A percentile compares a stretch with the other conserved stretches of the same genome.
Evolutionary conservation across 1,140 invertebrate genomes (phyloP).

Genomic region (Drosophila leontia): DNA sequence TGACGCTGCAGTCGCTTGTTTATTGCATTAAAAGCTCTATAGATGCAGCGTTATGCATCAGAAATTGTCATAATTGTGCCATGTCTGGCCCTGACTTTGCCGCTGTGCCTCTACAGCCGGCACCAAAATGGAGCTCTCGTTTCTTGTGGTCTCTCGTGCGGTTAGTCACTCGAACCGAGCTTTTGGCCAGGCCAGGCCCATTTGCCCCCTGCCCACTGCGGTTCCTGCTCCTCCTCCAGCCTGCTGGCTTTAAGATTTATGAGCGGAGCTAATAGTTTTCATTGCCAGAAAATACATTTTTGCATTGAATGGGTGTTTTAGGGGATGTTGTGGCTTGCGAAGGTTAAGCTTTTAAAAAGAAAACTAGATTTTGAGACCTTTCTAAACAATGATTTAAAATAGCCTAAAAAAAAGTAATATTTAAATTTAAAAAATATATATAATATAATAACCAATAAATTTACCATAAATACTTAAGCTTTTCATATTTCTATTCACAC

Average conservation of each 20-base stretch:
- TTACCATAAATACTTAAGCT: not conserved
- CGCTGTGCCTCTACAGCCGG: conserved; percentile 12
- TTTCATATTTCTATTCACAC: not conserved
- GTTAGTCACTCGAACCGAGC: conserved; percentile 26
- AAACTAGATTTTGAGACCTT: too few relatives aligned
- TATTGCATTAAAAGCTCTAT: conserved; percentile 80
- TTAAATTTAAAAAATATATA: not conserved
- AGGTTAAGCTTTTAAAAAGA: not conserved
- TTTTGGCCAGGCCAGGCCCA: conserved; percentile 2
- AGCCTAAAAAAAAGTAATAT: too few relatives aligned
- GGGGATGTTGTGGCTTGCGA: conserved; percentile 22
- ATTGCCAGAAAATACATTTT: conserved; percentile 55
- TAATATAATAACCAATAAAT: not conserved
- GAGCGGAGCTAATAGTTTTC: conserved; percentile 72
- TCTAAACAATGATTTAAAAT: not conserved
- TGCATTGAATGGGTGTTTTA: not conserved
- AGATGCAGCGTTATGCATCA: conserved; percentile 76
- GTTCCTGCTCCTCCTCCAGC: not conserved
- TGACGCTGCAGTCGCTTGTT: conserved; percentile 66
- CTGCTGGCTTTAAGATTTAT: conserved; percentile 62
- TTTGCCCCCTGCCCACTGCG: not conserved
- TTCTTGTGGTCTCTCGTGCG: conserved; percentile 47
- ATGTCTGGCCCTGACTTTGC: conserved; percentile 71
- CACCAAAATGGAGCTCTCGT: conserved; percentile 43
- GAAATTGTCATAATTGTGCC: conserved; percentile 83